These are phyloP conservation scores for Ailuropoda melanoleuca DNA, from an alignment of 2,113 vertebrate genomes.

Conservation along the genomic window DNA sequence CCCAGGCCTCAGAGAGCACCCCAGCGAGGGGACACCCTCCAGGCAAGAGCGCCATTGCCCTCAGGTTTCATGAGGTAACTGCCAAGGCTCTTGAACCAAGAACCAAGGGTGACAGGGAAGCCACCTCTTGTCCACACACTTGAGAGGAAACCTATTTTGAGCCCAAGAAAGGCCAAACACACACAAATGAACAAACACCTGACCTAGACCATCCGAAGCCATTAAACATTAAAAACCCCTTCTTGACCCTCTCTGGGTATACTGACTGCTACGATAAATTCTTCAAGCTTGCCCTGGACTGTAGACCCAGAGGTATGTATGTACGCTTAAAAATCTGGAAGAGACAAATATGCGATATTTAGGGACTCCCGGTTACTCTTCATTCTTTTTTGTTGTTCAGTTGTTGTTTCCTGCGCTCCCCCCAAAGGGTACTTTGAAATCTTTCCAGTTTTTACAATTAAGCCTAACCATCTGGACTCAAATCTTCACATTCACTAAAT, in stretches of 20 bases:
- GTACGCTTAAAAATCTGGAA: constrained; percentile 50
- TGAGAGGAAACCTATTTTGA: neutral
- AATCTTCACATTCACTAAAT: constrained; percentile 75
- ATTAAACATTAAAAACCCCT: neutral
- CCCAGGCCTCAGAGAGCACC: constrained; percentile 53
- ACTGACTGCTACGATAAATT: neutral
- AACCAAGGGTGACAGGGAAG: neutral
- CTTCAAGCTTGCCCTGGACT: neutral
- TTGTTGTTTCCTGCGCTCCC: constrained; percentile 50
- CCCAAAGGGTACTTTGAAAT: constrained; percentile 69
- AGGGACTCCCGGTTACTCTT: constrained; percentile 65
- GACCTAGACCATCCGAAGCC: neutral
- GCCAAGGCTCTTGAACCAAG: neutral
- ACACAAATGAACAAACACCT: neutral
- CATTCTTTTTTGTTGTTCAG: constrained; percentile 59
- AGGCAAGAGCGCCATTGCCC: neutral
- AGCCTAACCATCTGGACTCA: constrained; percentile 81
- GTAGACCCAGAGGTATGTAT: neutral
- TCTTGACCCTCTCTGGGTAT: neutral
- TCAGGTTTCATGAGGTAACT: neutral
- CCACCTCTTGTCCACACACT: neutral
- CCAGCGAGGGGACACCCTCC: constrained; percentile 2
- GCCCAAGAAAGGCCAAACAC: neutral
- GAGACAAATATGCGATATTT: constrained; percentile 60
- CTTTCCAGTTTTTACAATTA: constrained; percentile 78